Percentiles rank a stretch among this genome's conserved stretches.
These are phyloP conservation scores for Aelia acuminata DNA, from an alignment of 2,888 invertebrate genomes.

Conservation along the genomic window DNA sequence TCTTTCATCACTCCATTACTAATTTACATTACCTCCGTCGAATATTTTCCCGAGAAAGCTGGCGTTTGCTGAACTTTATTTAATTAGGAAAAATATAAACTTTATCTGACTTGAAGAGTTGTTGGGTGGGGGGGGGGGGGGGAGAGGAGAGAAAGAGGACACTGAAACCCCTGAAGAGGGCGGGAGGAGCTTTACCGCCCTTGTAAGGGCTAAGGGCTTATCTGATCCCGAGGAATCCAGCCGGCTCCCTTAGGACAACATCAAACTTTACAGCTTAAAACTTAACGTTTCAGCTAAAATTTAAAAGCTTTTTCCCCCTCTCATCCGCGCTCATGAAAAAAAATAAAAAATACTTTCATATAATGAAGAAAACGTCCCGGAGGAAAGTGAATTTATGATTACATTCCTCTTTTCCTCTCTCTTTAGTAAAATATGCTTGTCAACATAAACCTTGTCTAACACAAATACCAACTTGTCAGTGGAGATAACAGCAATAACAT, in stretches of 20 bases:
- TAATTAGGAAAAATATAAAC: constrained; percentile 30
- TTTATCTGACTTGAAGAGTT: background rate
- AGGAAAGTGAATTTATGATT: background rate
- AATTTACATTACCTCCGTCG: background rate
- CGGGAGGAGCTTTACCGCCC: constrained; percentile 1
- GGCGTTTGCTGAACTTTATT: background rate
- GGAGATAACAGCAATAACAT: background rate
- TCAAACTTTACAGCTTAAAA: constrained; percentile 31
- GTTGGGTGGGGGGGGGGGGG: background rate
- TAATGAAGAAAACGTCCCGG: background rate
- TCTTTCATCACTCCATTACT: background rate
- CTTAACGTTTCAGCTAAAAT: constrained; percentile 38
- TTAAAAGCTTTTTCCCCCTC: constrained; percentile 4
- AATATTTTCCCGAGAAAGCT: background rate
- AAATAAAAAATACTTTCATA: background rate
- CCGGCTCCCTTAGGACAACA: background rate
- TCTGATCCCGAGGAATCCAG: constrained; percentile 28
- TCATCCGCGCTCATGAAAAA: background rate
- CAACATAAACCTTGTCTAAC: background rate
- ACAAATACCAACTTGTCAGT: background rate
- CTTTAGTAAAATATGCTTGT: background rate
- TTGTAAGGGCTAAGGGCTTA: constrained; percentile 45
- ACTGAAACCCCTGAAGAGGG: constrained; percentile 4
- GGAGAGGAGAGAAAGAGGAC: background rate
- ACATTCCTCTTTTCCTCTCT: background rate